phyloP scores from a whole-genome alignment of 2,113 vertebrate species.

The Podocnemis expansa region DNA sequence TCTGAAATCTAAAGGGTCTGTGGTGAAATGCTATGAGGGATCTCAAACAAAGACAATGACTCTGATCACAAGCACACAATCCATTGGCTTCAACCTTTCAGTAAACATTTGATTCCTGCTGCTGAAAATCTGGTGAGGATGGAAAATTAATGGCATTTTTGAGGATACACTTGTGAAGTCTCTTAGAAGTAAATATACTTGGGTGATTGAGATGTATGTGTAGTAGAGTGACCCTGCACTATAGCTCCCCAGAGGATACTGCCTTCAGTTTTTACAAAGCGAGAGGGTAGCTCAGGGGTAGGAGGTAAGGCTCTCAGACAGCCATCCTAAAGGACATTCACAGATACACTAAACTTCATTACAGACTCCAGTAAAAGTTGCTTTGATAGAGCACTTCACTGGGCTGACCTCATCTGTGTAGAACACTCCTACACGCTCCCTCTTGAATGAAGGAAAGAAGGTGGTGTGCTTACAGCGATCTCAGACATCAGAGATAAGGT shows the following conservation, averaged over 20 bases:
- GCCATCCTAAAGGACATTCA: neutral
- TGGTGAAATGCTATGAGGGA: accelerated
- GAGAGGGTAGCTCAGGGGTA: neutral
- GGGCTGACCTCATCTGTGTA: neutral
- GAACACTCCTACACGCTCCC: neutral
- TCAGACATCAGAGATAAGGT: neutral
- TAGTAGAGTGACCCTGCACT: neutral
- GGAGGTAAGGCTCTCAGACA: neutral
- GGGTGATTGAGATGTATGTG: neutral
- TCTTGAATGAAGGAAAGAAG: neutral
- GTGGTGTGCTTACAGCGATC: neutral
- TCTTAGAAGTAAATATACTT: neutral
- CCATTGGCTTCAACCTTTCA: neutral
- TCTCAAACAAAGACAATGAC: neutral
- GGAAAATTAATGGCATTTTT: neutral
- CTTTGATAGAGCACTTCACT: neutral
- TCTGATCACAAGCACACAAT: neutral
- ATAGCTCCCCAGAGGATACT: neutral
- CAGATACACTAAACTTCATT: neutral
- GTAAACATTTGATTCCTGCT: neutral
- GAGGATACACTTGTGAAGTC: neutral
- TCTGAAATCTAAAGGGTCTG: neutral
- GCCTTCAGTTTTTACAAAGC: neutral
- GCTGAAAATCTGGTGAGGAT: neutral
- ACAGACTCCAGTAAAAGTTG: neutral